A percentile compares a stretch with the other conserved stretches of the same genome.
phyloP scores from a whole-genome alignment of 2,113 vertebrate genomes.

The Aviceda subcristata region DNA sequence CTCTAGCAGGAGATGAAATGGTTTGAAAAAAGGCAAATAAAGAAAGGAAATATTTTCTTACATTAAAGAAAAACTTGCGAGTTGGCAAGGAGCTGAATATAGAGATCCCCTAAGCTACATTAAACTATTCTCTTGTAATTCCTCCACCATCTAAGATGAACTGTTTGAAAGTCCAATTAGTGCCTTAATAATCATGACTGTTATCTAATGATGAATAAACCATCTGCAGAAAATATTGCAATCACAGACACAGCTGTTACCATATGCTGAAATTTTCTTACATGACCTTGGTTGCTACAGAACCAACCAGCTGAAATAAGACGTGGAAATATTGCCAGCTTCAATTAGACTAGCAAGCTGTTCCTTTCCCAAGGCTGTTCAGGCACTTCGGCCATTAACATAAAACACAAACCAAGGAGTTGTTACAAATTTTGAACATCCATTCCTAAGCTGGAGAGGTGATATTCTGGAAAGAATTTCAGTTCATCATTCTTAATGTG shows the following conservation, averaged over 20 bases:
- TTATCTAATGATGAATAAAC: slow-evolving; percentile 56
- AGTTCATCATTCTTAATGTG: slow-evolving; percentile 46
- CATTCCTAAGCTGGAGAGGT: slow-evolving; percentile 66
- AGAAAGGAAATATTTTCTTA: background rate
- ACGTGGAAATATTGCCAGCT: slow-evolving; percentile 64
- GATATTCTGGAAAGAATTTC: slow-evolving; percentile 74
- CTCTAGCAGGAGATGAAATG: background rate
- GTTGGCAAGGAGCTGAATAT: background rate
- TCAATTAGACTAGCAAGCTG: slow-evolving; percentile 71
- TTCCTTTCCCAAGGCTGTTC: slow-evolving; percentile 70
- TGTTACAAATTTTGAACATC: slow-evolving; percentile 69
- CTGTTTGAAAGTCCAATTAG: slow-evolving; percentile 27
- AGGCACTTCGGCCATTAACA: slow-evolving; percentile 60
- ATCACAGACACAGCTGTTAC: background rate
- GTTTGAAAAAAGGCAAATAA: background rate
- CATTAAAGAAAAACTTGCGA: background rate
- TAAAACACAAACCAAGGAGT: slow-evolving; percentile 61
- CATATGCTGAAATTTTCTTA: slow-evolving; percentile 61
- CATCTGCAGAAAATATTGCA: slow-evolving; percentile 47
- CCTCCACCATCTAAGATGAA: background rate
- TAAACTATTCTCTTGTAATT: slow-evolving; percentile 5
- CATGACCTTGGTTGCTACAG: slow-evolving; percentile 71
- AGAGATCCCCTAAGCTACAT: background rate
- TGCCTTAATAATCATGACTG: slow-evolving; percentile 50
- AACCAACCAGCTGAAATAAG: slow-evolving; percentile 66